These are phyloP conservation scores for Falco peregrinus DNA, from an alignment of 2,797 vertebrate species.

Conservation along the genomic window DNA sequence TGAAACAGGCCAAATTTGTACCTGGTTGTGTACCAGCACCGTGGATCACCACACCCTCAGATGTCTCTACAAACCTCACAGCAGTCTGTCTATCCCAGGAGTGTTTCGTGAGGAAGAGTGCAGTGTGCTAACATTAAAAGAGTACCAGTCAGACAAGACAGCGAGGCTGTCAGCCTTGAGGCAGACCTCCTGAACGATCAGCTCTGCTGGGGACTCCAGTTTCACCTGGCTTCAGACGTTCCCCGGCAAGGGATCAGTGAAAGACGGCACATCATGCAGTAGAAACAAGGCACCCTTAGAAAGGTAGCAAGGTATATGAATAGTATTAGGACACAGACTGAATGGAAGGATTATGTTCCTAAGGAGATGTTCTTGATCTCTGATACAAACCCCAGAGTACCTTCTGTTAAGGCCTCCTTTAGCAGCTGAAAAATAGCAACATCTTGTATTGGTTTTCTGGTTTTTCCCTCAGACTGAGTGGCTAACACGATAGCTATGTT, in stretches of 20 bases:
- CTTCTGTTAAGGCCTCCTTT: not conserved
- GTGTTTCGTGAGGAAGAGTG: not conserved
- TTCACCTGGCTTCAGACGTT: not conserved
- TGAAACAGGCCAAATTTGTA: rapidly evolving
- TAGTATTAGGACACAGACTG: rapidly evolving
- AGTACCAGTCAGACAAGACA: not conserved
- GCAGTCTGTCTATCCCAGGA: not conserved
- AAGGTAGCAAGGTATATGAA: too few relatives aligned
- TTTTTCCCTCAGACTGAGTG: not conserved
- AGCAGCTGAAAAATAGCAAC: not conserved
- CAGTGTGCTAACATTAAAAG: not conserved
- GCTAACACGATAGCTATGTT: not conserved
- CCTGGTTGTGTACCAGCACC: not conserved
- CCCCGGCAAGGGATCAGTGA: not conserved
- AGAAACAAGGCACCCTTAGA: not conserved
- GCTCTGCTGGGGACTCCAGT: not conserved
- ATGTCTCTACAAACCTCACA: not conserved
- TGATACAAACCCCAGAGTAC: not conserved
- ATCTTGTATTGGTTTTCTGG: not conserved
- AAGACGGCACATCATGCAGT: not conserved
- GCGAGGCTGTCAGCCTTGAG: not conserved
- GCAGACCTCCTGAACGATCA: not conserved
- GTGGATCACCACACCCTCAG: not conserved
- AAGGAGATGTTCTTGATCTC: not conserved
- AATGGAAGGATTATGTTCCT: not conserved